These are phyloP conservation scores for Drepana falcataria DNA, from an alignment of 2,888 invertebrate genomes.

Conservation along the genomic window DNA sequence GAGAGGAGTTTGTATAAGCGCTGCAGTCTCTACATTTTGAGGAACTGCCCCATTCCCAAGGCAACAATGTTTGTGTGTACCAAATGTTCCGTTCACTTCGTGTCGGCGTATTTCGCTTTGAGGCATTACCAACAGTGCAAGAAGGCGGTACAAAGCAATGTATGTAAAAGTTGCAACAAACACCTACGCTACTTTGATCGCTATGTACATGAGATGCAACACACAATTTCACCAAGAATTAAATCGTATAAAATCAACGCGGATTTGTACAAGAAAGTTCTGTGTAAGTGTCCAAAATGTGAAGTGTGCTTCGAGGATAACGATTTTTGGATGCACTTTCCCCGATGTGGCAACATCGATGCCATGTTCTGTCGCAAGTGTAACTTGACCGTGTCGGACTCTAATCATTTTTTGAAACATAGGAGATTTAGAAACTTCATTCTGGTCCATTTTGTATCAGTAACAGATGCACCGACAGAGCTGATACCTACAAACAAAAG, in stretches of 20 bases:
- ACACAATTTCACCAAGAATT: slow-evolving; percentile 25
- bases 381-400: background rate
- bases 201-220: slow-evolving; percentile 32
- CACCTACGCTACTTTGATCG: slow-evolving; percentile 22
- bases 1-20: background rate
- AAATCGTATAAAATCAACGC: slow-evolving; percentile 24
- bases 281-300: slow-evolving; percentile 39
- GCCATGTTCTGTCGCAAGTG: slow-evolving; percentile 26
- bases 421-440: background rate
- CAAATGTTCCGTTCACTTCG: slow-evolving; percentile 28
- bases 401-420: background rate
- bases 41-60: slow-evolving; percentile 20
- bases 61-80: slow-evolving; percentile 32
- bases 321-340: slow-evolving; percentile 24
- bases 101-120: slow-evolving; percentile 14
- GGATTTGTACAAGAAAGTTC: slow-evolving; percentile 19
- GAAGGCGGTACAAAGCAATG: slow-evolving; percentile 11
- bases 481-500: background rate
- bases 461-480: background rate
- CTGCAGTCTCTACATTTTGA: slow-evolving; percentile 2
- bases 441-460: background rate
- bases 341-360: slow-evolving; percentile 9
- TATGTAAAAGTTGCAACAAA: slow-evolving; percentile 26
- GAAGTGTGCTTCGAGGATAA: slow-evolving; percentile 31
- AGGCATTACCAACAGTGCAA: slow-evolving; percentile 17